Base-by-base conservation (phyloP, 2,797 vertebrate species). In the Clarias pachynema region DNA sequence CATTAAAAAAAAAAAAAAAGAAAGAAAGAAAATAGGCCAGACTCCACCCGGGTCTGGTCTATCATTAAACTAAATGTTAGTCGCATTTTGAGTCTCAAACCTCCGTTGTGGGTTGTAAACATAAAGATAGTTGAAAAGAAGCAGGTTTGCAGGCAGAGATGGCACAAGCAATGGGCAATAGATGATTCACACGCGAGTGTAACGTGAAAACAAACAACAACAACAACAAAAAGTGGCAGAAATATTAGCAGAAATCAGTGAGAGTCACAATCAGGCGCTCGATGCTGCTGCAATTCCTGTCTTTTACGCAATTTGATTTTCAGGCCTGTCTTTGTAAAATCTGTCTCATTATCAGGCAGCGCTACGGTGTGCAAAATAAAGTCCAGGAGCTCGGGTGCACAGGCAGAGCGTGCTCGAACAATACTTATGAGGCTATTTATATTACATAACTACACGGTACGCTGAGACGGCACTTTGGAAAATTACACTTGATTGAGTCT, bases 401-500 rank as follows among this genome's bases (percentile, higher is more conserved):
- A 89, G 88, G 89, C 91, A 89, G 85, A 88, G 77, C 88, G 73
- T 88, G 90, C 88, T 91, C 88, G 91, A 94, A 94, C 91, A 93
- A 93, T 91, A 83, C 89, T 89, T 91, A 91, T 87, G 92, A 91
- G 91, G 81, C 85, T 89, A 91, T 94, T 93, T 91, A 90, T 94
- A 91, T 91, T 86, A 89, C 86, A 87, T 89, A 88, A 92, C 87
- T 90, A 86, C 85, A 88, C 89, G 82, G 84, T 62, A 40, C 86
- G 82, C 65, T 80, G 92, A 93, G 91, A 92, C 92, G 93, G 91
- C 90, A 92, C 90, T 96, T 95, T 94, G 82, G 92, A 94, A 95
- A 95, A 96, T 95, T 95, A 90, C 88, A 92, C 92, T 93, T 95
- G 93, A 95, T 95, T 95, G 91, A 89, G 85, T 92, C 91, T 94